A percentile compares a stretch with the other conserved stretches of the same genome.
Conservation (phyloP, 2,797 vertebrate species). For the Petrocephalus sullivani region DNA sequence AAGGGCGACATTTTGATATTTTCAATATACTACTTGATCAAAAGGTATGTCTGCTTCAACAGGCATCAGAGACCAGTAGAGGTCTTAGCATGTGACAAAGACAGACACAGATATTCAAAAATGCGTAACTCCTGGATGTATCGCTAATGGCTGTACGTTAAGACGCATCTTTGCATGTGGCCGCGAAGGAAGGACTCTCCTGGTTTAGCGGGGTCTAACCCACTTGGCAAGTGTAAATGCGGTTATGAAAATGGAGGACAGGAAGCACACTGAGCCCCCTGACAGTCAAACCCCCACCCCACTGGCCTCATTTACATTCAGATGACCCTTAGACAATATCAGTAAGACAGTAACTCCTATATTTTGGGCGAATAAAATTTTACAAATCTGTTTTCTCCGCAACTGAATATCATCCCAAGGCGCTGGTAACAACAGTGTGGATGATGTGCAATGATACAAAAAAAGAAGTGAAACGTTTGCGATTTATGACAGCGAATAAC, state of each 20-base stretch:
- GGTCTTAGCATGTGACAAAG: not conserved
- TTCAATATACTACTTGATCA: not conserved
- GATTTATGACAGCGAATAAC: not conserved
- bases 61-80: not conserved
- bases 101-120: conserved; percentile 21
- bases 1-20: not conserved
- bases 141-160: not conserved
- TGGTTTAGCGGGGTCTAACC: conserved; percentile 49
- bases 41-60: not conserved
- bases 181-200: conserved; percentile 22
- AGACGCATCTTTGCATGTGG: not conserved
- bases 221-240: conserved; percentile 40
- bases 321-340: conserved; percentile 10
- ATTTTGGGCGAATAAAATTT: not conserved
- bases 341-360: not conserved
- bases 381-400: not conserved
- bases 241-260: conserved; percentile 52
- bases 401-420: not conserved
- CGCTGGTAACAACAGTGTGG: not conserved
- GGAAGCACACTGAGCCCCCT: conserved; percentile 49
- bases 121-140: conserved; percentile 28
- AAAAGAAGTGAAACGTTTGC: not conserved
- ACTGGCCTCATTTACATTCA: conserved; percentile 12
- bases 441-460: not conserved
- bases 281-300: conserved; percentile 47